Percentiles rank a stretch among this genome's conserved stretches.
Conservation (phyloP, 2,888 invertebrate genomes). For the Augochlorella aurata region DNA sequence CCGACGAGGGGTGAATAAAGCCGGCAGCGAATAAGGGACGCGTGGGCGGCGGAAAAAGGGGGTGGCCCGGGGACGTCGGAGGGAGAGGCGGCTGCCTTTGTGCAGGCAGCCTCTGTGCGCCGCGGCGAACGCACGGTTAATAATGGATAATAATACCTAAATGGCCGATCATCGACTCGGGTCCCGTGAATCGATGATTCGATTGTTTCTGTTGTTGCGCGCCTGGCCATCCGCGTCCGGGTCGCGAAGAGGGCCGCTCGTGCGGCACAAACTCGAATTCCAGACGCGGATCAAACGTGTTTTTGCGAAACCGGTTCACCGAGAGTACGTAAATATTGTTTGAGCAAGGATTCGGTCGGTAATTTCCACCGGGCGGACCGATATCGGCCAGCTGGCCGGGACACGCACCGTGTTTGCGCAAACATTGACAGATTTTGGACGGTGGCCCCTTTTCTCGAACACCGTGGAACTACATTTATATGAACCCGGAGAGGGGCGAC, state of each 20-base stretch:
- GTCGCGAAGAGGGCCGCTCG: constrained; percentile 38
- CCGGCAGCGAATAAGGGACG: background rate
- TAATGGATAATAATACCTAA: constrained; percentile 71
- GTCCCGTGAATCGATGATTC: constrained; percentile 66
- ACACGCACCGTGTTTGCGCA: background rate
- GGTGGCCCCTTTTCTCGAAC: too few species aligned
- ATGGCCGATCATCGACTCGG: constrained; percentile 69
- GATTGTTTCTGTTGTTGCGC: constrained; percentile 74
- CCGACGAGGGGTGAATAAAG: constrained; percentile 42
- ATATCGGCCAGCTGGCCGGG: background rate
- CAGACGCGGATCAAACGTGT: constrained; percentile 42
- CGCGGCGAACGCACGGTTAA: constrained; percentile 49
- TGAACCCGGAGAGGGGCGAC: too few species aligned
- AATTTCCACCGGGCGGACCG: background rate
- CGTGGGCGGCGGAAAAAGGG: constrained; percentile 8
- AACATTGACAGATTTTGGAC: background rate
- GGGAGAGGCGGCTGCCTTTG: constrained; percentile 23
- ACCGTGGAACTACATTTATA: too few species aligned
- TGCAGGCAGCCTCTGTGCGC: constrained; percentile 10
- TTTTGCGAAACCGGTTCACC: constrained; percentile 9
- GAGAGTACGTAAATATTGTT: constrained; percentile 29
- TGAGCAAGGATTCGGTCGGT: constrained; percentile 14
- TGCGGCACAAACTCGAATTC: constrained; percentile 49
- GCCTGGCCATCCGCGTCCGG: constrained; percentile 47
- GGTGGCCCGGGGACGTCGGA: background rate